Base-by-base conservation (phyloP, 2,888 invertebrate species). In the Melieria picta region DNA sequence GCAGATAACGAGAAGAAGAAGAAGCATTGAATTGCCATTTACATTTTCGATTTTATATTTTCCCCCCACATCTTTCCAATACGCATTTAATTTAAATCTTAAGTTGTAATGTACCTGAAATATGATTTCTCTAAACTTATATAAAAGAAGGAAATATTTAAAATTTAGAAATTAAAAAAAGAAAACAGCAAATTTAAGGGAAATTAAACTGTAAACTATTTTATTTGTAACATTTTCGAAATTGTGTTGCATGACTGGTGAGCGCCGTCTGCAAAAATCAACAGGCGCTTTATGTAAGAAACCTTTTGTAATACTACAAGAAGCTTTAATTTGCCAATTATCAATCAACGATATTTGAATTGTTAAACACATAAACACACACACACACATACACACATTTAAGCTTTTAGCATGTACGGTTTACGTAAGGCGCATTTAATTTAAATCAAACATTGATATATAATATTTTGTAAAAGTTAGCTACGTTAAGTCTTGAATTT, bases 51-150 rank as follows among this genome's bases (percentile, higher is more conserved):
- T 16, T 16, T 30, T 30, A 30, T 30, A 30, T 30, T 30, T 30
- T 30, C 30, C 30, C 30, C 30, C 30, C 30, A 30, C 30, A 30
- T 30, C 30, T 30, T 30, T 30, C 30, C 30, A 30, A 30, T 58
- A 73, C 52, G 71, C 50, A 74, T 77, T 77, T 83, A 81, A 81
- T 81, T 84, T 81, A 83, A 79, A 80, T 83, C 82, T 85, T 85
- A 84, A 84, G 84, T 86, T 86, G 83, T 85, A 82, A 85, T 84
- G 86, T 85, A 85, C 86, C 86, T 85, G 85, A 85, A 84, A 83
- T 86, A 84, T 86, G 83, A 84, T 85, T 85, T 86, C 81, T 79
- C 78, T 80, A 75, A 76, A 75, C 65, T 66, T 65, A 72, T 72
- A 65, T 63, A 72, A 58, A 58, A 71, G 47, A 61, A 65, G 65